Evolutionary conservation across 35 echinoderm and acorn worm genomes (phyloP).

Genomic region (Apostichopus californicus): DNA sequence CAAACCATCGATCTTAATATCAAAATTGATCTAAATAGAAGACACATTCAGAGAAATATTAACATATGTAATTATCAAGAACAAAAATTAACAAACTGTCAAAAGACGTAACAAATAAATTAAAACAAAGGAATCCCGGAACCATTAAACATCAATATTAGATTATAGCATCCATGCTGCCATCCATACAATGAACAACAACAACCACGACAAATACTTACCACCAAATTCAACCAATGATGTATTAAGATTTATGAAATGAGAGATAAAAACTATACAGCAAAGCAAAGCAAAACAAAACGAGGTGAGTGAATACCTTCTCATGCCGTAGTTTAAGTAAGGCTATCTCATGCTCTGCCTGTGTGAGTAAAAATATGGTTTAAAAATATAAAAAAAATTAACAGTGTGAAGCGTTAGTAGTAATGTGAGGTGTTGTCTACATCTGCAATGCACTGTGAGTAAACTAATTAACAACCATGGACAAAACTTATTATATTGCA

Average conservation of each 20-base stretch:
- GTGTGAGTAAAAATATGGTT: constrained; percentile 57
- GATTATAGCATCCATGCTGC: background rate
- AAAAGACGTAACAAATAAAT: no score
- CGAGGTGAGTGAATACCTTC: constrained; percentile 75
- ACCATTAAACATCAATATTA: no score
- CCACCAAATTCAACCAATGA: background rate
- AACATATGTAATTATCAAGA: no score
- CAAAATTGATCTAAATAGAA: no score
- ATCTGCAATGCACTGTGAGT: background rate
- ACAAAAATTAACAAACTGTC: no score
- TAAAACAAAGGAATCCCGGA: no score
- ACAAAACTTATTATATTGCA: background rate
- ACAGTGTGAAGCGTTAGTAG: background rate
- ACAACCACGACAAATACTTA: background rate
- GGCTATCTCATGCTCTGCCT: constrained; percentile 98
- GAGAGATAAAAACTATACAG: background rate
- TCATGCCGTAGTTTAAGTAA: constrained; percentile 86
- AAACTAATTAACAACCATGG: background rate
- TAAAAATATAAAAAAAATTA: background rate
- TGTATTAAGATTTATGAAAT: background rate
- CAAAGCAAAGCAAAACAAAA: background rate
- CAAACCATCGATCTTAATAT: no score
- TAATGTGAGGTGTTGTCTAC: background rate
- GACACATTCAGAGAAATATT: no score
- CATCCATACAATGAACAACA: background rate